Percentiles rank a stretch among this genome's conserved stretches.
Evolutionary conservation across 2,113 vertebrate species (phyloP).

Genomic region (Lontra canadensis): DNA sequence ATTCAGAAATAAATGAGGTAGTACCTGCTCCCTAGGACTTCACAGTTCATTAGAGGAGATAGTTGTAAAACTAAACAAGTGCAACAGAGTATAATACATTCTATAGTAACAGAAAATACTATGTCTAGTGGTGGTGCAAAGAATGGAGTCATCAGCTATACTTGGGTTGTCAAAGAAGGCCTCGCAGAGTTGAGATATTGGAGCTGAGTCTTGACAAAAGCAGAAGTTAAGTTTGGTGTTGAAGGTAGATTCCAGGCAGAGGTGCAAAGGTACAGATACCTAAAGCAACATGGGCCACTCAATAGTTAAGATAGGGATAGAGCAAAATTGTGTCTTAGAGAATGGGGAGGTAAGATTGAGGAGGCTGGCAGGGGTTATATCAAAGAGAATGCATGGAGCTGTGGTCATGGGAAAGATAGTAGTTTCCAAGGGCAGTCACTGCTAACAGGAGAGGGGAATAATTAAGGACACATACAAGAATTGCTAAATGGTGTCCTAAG

Average conservation of each 20-base stretch:
- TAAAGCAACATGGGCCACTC: not conserved
- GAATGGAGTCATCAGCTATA: not conserved
- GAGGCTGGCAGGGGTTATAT: not conserved
- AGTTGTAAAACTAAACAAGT: constrained; percentile 55
- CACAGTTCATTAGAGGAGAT: constrained; percentile 48
- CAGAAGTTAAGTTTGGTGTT: not conserved
- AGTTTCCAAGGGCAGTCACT: not conserved
- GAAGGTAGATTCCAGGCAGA: not conserved
- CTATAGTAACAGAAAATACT: not conserved
- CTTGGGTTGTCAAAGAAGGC: constrained; percentile 2
- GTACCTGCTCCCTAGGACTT: constrained; percentile 3
- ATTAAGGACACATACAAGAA: constrained; percentile 43
- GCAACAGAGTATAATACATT: not conserved
- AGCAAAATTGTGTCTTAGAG: not conserved
- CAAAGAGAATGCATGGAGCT: not conserved
- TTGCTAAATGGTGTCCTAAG: constrained; percentile 11
- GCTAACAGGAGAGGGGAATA: constrained; percentile 13
- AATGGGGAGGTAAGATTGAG: not conserved
- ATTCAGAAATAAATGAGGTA: constrained; percentile 50
- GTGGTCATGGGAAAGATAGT: not conserved
- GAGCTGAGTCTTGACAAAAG: not conserved
- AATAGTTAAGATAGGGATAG: not conserved
- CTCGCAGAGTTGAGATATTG: not conserved
- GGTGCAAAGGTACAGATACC: not conserved
- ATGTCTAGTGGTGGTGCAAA: not conserved